Base-by-base conservation (phyloP, 2,113 vertebrate genomes). In the Corydoras sp. region DNA sequence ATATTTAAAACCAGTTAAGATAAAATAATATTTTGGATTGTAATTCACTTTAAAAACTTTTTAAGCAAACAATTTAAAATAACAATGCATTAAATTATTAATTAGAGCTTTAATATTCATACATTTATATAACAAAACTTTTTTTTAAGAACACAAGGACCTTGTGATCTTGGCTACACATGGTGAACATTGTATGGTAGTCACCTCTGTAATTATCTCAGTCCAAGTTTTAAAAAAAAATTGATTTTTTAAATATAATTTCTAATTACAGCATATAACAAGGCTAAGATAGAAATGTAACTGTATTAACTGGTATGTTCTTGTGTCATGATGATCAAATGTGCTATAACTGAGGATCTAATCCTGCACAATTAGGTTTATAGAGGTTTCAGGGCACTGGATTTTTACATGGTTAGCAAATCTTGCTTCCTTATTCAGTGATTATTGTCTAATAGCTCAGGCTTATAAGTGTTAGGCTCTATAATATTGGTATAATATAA, bases 21-120 rank as follows among this genome's bases (percentile, higher is more conserved):
- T 67, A 48, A 74, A 14, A 60, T 66, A 62, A 70, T 62, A 61
- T 54, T 62, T 58, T 76, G 64, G 65, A 72, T 63, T 65, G 55
- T 76, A 65, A 76, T 70, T 74, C 73, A 79, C 77, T 76, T 79
- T 76, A 79, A 59, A 58, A 74, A 69, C 65, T 24, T 24, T 24
- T 58, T 58, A 53, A 65, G 55, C 62, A 70, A 43, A 72, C 65
- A 35, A 69, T 35, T 66, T 59, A 63, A 24, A 24, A 24, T 24
- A 24, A 24, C 18, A 24, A 24, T 24, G 18, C 1, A 24, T 24
- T 2, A 24, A 24, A 24, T 24, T 24, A 24, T 24, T 24, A 24
- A 24, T 24, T 24, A 24, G 18, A 24, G 18, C 18, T 24, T 24
- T 24, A 24, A 24, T 24, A 24, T 24, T 24, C 18, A 24, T 24